phyloP scores from a whole-genome alignment of 2,113 vertebrate species.

The Poeciliopsis turrubarensis region DNA sequence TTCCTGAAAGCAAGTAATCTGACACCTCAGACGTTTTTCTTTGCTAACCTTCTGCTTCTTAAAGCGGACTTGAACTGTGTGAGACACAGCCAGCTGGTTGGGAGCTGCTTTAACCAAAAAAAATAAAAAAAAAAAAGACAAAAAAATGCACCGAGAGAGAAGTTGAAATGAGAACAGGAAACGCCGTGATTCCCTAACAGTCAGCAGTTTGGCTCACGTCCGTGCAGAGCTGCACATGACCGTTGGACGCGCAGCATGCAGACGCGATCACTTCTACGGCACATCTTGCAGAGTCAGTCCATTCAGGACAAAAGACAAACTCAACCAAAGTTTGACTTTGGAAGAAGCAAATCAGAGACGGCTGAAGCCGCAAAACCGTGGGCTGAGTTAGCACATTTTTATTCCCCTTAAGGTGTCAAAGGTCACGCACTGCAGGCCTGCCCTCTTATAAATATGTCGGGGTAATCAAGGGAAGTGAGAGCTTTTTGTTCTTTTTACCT shows the following conservation, averaged over 20 bases:
- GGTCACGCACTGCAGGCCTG: conserved; percentile 15
- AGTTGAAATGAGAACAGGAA: conserved; percentile 69
- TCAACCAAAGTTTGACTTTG: not conserved
- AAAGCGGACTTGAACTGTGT: not conserved
- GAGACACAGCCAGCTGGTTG: not conserved
- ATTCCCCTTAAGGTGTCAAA: conserved; percentile 11
- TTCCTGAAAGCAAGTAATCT: not conserved
- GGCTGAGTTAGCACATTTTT: conserved; percentile 17
- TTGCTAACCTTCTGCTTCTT: not conserved
- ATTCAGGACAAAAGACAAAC: not conserved
- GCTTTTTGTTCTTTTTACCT: conserved; percentile 40
- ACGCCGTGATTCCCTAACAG: conserved; percentile 55
- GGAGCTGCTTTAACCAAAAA: not conserved
- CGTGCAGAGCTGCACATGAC: conserved; percentile 5
- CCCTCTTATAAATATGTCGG: conserved; percentile 41
- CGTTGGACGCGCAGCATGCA: conserved; percentile 2
- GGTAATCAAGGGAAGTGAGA: not conserved
- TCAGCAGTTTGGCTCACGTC: conserved; percentile 64
- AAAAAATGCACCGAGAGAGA: conserved; percentile 11
- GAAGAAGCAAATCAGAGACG: not conserved
- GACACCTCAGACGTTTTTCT: not conserved
- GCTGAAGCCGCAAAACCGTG: not conserved
- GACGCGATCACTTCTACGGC: not conserved
- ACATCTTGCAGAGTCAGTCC: not conserved
- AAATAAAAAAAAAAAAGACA: no score